Conservation (phyloP, 2,113 vertebrate genomes). For the Thomomys bottae region DNA sequence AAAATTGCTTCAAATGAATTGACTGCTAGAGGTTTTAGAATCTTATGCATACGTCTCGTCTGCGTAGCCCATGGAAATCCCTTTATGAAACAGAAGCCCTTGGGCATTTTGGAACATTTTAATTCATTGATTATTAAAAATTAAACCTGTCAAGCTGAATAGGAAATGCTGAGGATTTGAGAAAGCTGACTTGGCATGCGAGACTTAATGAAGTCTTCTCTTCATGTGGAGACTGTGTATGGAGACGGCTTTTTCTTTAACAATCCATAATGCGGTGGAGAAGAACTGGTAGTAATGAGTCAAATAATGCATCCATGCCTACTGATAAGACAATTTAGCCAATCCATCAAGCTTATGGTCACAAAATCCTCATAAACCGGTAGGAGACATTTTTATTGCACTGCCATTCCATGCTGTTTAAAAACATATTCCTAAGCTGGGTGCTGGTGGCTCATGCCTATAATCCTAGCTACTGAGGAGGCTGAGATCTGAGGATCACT, state of each 20-base stretch:
- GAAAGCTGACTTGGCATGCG: slow-evolving; percentile 11
- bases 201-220: not conserved
- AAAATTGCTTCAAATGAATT: not conserved
- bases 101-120: slow-evolving; percentile 50
- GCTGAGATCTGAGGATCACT: too few species aligned
- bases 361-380: not conserved
- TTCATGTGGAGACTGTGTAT: not conserved
- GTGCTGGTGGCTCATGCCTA: too few species aligned
- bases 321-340: not conserved
- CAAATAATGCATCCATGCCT: not conserved
- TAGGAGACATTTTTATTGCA: not conserved
- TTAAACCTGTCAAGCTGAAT: slow-evolving; percentile 61
- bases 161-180: slow-evolving; percentile 34
- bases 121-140: slow-evolving; percentile 73
- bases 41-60: not conserved
- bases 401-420: slow-evolving; percentile 1
- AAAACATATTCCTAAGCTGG: not conserved
- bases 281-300: not conserved
- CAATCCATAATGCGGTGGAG: not conserved
- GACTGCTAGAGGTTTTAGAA: slow-evolving; percentile 41
- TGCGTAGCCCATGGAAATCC: slow-evolving; percentile 11
- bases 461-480: too few species aligned
- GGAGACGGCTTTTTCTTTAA: not conserved
- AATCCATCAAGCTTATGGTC: not conserved
- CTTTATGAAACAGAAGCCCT: slow-evolving; percentile 59